These are phyloP conservation scores for Mimumesa dahlbomi DNA, from an alignment of 2,888 invertebrate species.

Conservation along the genomic window DNA sequence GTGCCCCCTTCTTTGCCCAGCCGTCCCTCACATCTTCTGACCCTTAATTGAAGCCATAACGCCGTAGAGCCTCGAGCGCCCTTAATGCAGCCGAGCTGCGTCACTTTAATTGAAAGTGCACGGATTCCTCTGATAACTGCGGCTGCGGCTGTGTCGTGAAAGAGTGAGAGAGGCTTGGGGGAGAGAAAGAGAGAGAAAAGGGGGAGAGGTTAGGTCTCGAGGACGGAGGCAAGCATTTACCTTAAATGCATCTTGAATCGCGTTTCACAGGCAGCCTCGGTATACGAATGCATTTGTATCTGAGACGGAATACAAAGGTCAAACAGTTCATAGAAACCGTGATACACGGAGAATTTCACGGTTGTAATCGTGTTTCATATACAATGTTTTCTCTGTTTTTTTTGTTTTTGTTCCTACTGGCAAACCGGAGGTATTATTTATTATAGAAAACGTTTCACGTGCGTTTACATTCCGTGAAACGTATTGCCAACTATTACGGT, in stretches of 20 bases:
- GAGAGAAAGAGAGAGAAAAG: constrained; percentile 1
- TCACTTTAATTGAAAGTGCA: constrained; percentile 69
- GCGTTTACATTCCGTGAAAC: too few relatives aligned
- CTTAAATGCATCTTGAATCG: constrained; percentile 52
- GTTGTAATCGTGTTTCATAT: background rate
- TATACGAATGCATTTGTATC: background rate
- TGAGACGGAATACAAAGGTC: background rate
- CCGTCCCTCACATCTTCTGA: constrained; percentile 37
- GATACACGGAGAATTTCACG: background rate
- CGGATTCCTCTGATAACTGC: constrained; percentile 59
- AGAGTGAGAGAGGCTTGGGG: constrained; percentile 28
- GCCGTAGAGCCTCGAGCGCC: constrained; percentile 46
- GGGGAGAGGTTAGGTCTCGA: background rate
- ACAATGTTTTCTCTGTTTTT: too few relatives aligned
- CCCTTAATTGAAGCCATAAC: constrained; percentile 62
- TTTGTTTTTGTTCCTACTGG: too few relatives aligned
- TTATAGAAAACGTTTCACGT: too few relatives aligned
- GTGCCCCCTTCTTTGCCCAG: background rate
- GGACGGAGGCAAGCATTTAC: constrained; percentile 48
- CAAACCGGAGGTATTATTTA: too few relatives aligned
- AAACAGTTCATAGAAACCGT: background rate
- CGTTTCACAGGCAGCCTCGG: constrained; percentile 9
- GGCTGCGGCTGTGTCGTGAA: constrained; percentile 44
- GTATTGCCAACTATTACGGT: too few relatives aligned
- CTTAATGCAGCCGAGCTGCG: constrained; percentile 59